Conservation (phyloP, 2,113 vertebrate species). For the Tichodroma muraria region DNA sequence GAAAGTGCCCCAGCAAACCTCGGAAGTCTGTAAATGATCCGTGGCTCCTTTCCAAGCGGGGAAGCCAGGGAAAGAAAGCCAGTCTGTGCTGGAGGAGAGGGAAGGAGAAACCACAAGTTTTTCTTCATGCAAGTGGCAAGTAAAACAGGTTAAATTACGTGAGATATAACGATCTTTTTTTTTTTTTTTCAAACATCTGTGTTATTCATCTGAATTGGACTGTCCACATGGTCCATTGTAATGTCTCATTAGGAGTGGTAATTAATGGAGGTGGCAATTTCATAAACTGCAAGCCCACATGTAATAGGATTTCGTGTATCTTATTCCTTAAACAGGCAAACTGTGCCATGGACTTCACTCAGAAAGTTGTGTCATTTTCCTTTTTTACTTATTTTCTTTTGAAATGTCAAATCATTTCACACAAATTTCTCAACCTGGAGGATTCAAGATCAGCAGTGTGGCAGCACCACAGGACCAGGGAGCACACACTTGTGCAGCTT, state of each 20-base stretch:
- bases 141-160: background rate
- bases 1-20: background rate
- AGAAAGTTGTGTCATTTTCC: background rate
- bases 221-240: background rate
- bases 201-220: background rate
- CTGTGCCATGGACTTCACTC: background rate
- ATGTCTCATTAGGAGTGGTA: background rate
- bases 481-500: background rate
- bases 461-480: background rate
- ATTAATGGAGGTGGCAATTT: background rate
- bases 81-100: background rate
- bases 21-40: rapidly evolving
- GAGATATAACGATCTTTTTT: rapidly evolving
- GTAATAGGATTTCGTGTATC: background rate
- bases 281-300: background rate
- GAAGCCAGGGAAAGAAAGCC: background rate
- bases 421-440: background rate
- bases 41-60: background rate
- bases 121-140: background rate
- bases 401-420: background rate
- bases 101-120: background rate
- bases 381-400: background rate
- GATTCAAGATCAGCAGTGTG: background rate
- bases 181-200: background rate
- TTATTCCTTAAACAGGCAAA: background rate